Base-by-base conservation (phyloP, 2,113 vertebrate species). In the Hepsetus odoe region DNA sequence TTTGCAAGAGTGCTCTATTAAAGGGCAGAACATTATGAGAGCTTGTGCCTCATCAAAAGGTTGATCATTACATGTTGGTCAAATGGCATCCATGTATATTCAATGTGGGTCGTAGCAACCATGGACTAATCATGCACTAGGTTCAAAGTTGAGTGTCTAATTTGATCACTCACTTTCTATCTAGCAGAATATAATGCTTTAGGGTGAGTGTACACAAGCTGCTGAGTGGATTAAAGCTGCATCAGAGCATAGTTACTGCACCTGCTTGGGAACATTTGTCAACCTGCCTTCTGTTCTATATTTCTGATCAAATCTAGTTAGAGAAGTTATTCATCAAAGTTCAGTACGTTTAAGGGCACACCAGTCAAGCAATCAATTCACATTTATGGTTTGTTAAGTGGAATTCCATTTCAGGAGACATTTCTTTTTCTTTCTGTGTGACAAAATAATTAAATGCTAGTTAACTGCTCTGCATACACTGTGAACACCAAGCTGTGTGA, bases 31-130 rank as follows among this genome's bases (percentile, higher is more conserved):
- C 44, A 42, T 77, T 53, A 56, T 46, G 32, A 32, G 64, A 77
- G 65, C 53, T 69, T 51, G 38, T 14, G 18, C 20, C n/a, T 59
- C 38, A 69, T 77, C 64, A 46, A 59, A 77, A 77, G 53, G 75
- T 70, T 28, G 59, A 8, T 38, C 69, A 53, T 69, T 69, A 70
- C 28, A 70, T 51, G 24, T 59, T 59, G 38, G 65, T n/a, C 46
- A 58, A 68, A 67, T 77, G 49, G 18, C 65, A 77, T 55, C 28
- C 55, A 30, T 32, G 51, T 59, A 53, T 69, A 32, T 40, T 12
- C 53, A 68, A 20, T 5, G 1, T 56, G 42, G 65, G 38, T 12
- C 40, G 44, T n/a, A 66, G 11, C 4, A 59, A 14, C 65, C 65
- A 69, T 77, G 51, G 38, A 51, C 75, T 69, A 12, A 61, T 58